Conservation (phyloP, 2,797 vertebrate species). For the Acanthurus leucopareius region DNA sequence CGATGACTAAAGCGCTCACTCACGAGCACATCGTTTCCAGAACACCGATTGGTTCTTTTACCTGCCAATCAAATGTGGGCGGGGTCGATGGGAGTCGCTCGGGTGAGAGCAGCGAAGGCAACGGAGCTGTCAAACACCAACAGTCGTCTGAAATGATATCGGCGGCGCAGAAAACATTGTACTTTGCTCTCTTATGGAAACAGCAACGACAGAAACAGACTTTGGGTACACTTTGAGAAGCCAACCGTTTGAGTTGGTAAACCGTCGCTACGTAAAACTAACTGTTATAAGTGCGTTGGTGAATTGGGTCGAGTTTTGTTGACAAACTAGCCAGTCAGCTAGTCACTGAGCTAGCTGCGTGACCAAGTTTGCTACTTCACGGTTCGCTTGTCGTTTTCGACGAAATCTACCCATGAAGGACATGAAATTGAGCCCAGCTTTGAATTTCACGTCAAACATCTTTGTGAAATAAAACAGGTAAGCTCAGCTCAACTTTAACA, state of each 20-base stretch:
- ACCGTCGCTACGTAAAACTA: conserved; percentile 39
- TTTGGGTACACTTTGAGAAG: neutral
- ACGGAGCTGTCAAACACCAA: conserved; percentile 81
- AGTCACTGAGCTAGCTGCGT: conserved; percentile 42
- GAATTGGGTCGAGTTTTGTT: conserved; percentile 72
- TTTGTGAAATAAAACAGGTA: conserved; percentile 70
- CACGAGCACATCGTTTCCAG: rapidly evolving
- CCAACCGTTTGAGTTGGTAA: conserved; percentile 18
- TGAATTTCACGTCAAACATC: conserved; percentile 1
- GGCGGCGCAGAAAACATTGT: conserved; percentile 29
- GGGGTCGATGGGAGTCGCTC: conserved; percentile 43
- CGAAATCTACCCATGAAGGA: neutral
- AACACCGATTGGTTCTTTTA: conserved; percentile 42
- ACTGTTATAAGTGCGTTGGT: conserved; percentile 36
- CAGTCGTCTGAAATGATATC: conserved; percentile 63
- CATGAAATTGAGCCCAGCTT: conserved; percentile 12
- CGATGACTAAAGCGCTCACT: neutral
- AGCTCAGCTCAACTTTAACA: conserved; percentile 46
- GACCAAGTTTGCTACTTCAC: neutral
- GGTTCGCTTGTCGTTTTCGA: neutral
- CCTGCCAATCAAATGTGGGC: conserved; percentile 63
- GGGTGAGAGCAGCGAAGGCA: conserved; percentile 16
- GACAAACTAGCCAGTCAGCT: conserved; percentile 71
- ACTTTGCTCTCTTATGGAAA: conserved; percentile 29
- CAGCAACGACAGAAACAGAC: neutral